Base-by-base conservation (phyloP, 2,888 invertebrate species). In the Nymphalis urticae region DNA sequence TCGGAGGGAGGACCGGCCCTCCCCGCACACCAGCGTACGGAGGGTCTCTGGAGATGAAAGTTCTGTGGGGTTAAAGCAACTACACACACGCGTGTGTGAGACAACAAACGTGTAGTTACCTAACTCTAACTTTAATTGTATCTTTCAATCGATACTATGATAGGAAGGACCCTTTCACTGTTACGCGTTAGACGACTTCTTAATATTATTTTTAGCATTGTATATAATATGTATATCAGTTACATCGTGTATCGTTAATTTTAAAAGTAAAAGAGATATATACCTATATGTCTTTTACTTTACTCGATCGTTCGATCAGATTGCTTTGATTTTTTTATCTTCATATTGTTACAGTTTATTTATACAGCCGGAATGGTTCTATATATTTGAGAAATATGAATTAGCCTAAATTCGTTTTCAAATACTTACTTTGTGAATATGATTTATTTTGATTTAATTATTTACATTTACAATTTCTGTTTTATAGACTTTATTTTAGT, bases 41-140 rank as follows among this genome's bases (percentile, higher is more conserved):
- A 80, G 82, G 85, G 86, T 87, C 91, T 88, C 89, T 82, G 82
- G 90, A 91, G 92, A 92, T 91, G 91, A 90, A 92, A 92, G 86
- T 91, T 92, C 87, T 83, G 90, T 90, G 92, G 92, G 92, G 92
- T 90, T 89, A 86, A 86, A 58, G 58, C 42, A 58, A 84, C 82
- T 82, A 87, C 88, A 88, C 88, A 86, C 81, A 85, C 85, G 80
- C 83, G 76, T 77, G 83, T 84, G 85, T 81, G 88, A 89, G 90
- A 89, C 89, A 90, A 90, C 88, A 90, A 89, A 89, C 88, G 86
- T 86, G 87, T 85, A 88, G 85, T 88, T 89, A 89, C 88, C 89
- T 88, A 90, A 91, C 91, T 88, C 88, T 87, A 91, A 92, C 86
- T 92, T 92, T 92, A 92, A 92, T 92, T 92, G 91, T 90, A 89